Evolutionary conservation across 2,113 vertebrate species (phyloP).

Genomic region (Percopsis transmontana): DNA sequence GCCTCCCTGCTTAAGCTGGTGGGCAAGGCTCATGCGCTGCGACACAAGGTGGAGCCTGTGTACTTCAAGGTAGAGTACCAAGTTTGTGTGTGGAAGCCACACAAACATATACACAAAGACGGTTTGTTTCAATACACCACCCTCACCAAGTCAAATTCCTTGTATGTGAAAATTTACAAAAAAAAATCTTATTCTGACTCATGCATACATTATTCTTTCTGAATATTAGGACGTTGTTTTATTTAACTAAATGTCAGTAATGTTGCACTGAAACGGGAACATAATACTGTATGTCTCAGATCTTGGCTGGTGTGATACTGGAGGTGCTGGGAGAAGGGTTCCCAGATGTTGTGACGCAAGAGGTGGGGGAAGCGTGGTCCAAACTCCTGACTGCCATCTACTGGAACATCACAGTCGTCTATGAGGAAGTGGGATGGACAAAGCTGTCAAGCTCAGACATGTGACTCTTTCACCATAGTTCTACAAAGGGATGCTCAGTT

Average conservation of each 20-base stretch:
- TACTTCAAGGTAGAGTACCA: constrained; percentile 92
- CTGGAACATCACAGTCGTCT: constrained; percentile 80
- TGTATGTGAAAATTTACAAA: not conserved
- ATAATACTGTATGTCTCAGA: constrained; percentile 69
- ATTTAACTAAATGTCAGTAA: not conserved
- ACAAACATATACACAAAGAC: constrained; percentile 16
- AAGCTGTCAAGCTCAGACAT: constrained; percentile 78
- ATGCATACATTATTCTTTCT: too few relatives aligned
- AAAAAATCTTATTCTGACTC: too few relatives aligned
- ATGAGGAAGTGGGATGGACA: constrained; percentile 89
- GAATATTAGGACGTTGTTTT: too few relatives aligned
- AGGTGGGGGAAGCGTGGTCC: constrained; percentile 87
- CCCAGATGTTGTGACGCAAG: constrained; percentile 81
- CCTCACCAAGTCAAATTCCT: constrained; percentile 8
- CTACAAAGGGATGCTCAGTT: not conserved
- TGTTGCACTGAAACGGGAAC: not conserved
- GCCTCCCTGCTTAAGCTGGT: constrained; percentile 82
- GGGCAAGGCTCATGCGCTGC: constrained; percentile 88
- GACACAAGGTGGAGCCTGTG: constrained; percentile 91
- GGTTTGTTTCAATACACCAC: too few relatives aligned
- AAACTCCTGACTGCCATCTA: constrained; percentile 85
- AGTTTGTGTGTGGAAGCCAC: not conserved
- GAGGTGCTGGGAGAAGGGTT: constrained; percentile 88
- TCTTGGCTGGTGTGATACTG: constrained; percentile 89
- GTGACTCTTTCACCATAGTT: constrained; percentile 71